phyloP scores from a whole-genome alignment of 1,140 invertebrate genomes.

The Drosophila lacertosa region DNA sequence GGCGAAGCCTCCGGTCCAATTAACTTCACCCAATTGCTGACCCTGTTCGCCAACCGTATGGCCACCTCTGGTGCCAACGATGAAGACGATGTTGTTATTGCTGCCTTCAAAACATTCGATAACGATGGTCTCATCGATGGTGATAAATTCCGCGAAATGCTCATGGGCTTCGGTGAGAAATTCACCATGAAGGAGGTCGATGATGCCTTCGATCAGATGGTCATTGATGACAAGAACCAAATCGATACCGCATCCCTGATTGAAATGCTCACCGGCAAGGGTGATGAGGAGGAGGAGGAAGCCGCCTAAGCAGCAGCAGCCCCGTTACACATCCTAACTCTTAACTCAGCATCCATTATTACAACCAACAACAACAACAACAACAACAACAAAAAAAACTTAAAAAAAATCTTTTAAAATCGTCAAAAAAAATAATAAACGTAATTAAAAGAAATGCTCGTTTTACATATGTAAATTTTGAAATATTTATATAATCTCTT shows the following conservation, averaged over 20 bases:
- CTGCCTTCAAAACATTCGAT: conserved; percentile 98
- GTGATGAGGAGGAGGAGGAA: conserved; percentile 91
- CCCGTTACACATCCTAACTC: conserved; percentile 77
- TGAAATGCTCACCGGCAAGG: conserved; percentile 92
- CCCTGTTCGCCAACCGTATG: conserved; percentile 96
- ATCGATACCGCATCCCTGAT: conserved; percentile 96
- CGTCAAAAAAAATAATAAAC: conserved; percentile 82
- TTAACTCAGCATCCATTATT: conserved; percentile 80
- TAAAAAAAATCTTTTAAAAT: conserved; percentile 70
- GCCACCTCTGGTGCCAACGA: conserved; percentile 91
- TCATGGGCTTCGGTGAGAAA: conserved; percentile 98
- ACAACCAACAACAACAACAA: conserved; percentile 44
- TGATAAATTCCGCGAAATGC: conserved; percentile 95
- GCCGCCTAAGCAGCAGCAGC: conserved; percentile 83
- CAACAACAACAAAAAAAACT: conserved; percentile 28
- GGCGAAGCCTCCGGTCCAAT: conserved; percentile 95
- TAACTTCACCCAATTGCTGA: conserved; percentile 97
- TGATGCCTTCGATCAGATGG: conserved; percentile 97
- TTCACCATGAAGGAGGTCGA: conserved; percentile 96
- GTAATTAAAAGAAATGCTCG: conserved; percentile 83
- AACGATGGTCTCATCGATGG: conserved; percentile 94
- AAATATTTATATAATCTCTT: conserved; percentile 79
- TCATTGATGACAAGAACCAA: conserved; percentile 95
- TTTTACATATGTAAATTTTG: conserved; percentile 83
- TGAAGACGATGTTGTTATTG: conserved; percentile 97